Evolutionary conservation across 2,888 invertebrate genomes (phyloP).

Genomic region (Camponotus fellah): DNA sequence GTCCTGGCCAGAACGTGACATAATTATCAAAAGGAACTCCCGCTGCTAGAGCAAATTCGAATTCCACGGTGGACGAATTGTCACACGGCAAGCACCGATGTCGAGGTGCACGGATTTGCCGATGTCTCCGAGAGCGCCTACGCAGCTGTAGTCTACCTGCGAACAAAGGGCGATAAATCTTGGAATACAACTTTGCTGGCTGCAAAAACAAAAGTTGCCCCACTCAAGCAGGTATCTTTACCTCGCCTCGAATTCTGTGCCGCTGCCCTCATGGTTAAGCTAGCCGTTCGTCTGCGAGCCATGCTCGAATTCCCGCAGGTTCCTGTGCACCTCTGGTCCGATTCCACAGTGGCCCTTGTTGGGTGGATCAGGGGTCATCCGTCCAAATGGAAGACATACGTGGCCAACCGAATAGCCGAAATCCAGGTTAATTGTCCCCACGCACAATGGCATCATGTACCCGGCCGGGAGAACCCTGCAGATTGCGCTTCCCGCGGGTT

Average conservation of each 20-base stretch:
- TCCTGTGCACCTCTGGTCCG: neutral
- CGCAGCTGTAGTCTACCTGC: neutral
- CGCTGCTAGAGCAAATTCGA: neutral
- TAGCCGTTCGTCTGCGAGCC: fast-evolving
- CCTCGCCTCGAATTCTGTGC: neutral
- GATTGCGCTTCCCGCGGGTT: neutral
- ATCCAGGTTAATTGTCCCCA: neutral
- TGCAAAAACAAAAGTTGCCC: neutral
- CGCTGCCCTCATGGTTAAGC: neutral
- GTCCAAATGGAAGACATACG: neutral
- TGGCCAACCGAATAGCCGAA: neutral
- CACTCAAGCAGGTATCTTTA: neutral
- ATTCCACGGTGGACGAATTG: neutral
- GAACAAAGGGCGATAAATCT: fast-evolving
- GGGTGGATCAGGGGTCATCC: neutral
- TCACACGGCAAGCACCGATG: neutral
- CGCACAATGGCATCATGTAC: neutral
- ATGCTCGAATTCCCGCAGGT: fast-evolving
- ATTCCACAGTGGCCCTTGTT: neutral
- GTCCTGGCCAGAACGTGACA: neutral
- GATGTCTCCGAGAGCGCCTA: neutral
- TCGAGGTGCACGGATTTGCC: neutral
- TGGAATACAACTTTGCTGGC: too few relatives aligned
- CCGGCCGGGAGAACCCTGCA: neutral
- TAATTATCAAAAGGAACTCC: neutral